phyloP scores from a whole-genome alignment of 2,113 vertebrate genomes.

The Ptilonorhynchus violaceus region DNA sequence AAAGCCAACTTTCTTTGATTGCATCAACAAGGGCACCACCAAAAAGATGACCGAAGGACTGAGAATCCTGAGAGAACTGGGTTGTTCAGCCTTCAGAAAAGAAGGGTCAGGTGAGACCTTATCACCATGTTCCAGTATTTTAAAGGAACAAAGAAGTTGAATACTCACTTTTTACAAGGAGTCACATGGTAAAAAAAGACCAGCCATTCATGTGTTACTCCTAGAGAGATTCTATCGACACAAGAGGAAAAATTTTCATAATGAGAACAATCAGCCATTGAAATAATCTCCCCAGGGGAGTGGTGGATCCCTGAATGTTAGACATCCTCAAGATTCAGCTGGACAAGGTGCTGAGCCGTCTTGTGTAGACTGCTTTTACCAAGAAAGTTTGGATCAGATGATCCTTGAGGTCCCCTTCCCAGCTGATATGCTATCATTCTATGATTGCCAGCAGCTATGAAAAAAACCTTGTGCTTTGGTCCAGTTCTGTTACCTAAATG shows the following conservation, averaged over 20 bases:
- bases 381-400: not conserved
- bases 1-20: not conserved
- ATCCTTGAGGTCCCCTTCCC: not conserved
- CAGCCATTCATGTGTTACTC: not conserved
- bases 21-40: not conserved
- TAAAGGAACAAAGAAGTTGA: not conserved
- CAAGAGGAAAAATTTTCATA: not conserved
- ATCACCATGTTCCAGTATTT: not conserved
- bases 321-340: not conserved
- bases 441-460: not conserved
- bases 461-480: not conserved
- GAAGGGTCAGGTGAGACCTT: not conserved
- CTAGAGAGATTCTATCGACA: not conserved
- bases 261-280: not conserved
- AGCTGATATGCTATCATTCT: not conserved
- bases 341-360: not conserved
- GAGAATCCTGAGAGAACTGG: not conserved
- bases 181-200: not conserved
- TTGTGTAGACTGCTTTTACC: not conserved
- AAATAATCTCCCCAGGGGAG: not conserved
- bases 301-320: fast-evolving
- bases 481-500: not conserved
- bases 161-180: not conserved
- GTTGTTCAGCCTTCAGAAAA: not conserved
- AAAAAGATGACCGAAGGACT: not conserved